Evolutionary conservation across 2,888 invertebrate genomes (phyloP), one percentile per base, ranked within the genome.

Genomic region (Temnothorax rugatulus): DNA sequence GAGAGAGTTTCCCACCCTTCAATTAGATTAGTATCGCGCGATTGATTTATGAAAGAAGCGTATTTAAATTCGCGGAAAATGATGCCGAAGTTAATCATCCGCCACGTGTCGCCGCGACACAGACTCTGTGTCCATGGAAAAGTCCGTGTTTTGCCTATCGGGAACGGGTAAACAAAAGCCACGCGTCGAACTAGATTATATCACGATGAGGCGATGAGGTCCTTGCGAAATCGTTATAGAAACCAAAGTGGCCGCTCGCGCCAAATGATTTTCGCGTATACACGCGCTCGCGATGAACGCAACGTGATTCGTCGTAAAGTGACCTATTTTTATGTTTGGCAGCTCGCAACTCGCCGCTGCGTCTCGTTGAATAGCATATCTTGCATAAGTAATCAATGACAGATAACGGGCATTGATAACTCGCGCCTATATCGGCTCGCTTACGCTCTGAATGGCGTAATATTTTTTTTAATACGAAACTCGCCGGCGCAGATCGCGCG

Each of bases 251-350:
- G 13, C 52, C 47, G 25, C 68, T 18, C 73, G 44, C 54, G 84
- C 66, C 57, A 74, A 68, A 83, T 34, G 59, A 50, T 61, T 11
- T 29, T 47, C 44, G 52, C 61, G 41, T n/a, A 4, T 34, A 25
- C 52, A 0, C 38, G 50, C 25, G 47, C 38, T 63, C 63, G 63
- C 13, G 21, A 66, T 25, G 61, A 21, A 57, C 13, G 63, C 54
- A 7, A 54, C 41, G 34, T 11, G 44, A 54, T 41, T 54, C 38
- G 71, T 63, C 64, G 66, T 66, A 52, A 83, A 73, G 44, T 54
- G 38, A n/a, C 15, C 59, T 88, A 87, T 84, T 88, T 86, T 84
- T 84, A 64, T 13, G 4, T 47, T 54, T 66, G 68, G 63, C 79
- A 41, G 44, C 29, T 18, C 34, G 50, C 74, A 44, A 82, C 38